Conservation (phyloP, 2,797 vertebrate genomes). For the Bovichtus variegatus region DNA sequence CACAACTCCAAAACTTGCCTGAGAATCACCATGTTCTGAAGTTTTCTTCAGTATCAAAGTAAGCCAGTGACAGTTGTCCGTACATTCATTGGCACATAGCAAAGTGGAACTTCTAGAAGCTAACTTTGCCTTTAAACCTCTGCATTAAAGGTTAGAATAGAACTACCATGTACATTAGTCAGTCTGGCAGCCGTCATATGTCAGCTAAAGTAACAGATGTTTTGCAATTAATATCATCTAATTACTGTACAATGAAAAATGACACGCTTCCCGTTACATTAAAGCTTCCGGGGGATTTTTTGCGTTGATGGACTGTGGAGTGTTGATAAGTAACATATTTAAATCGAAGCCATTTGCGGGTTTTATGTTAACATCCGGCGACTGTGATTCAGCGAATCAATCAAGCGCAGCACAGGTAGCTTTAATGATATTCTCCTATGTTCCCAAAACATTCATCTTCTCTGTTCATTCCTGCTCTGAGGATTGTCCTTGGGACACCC, state of each 20-base stretch:
- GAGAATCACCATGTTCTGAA: no score
- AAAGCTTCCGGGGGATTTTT: slow-evolving; percentile 63
- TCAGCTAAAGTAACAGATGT: slow-evolving; percentile 73
- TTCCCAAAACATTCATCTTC: slow-evolving; percentile 79
- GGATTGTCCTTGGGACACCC: slow-evolving; percentile 67
- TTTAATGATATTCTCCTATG: slow-evolving; percentile 70
- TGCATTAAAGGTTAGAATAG: slow-evolving; percentile 19
- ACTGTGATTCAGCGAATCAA: slow-evolving; percentile 76
- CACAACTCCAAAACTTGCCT: no score
- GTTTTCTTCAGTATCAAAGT: no score
- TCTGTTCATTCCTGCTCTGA: slow-evolving; percentile 39
- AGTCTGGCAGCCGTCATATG: slow-evolving; percentile 61
- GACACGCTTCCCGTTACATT: slow-evolving; percentile 71
- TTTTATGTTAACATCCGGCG: slow-evolving; percentile 80
- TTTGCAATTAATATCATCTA: slow-evolving; percentile 80
- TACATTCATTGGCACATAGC: no score
- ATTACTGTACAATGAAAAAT: slow-evolving; percentile 83
- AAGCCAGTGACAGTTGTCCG: no score
- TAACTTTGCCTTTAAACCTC: background rate
- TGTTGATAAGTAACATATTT: slow-evolving; percentile 83
- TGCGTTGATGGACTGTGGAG: slow-evolving; percentile 78
- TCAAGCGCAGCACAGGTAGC: slow-evolving; percentile 72
- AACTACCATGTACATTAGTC: slow-evolving; percentile 56
- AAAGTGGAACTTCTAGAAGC: no score
- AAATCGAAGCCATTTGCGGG: slow-evolving; percentile 80